These are phyloP conservation scores for Caenorhabditis sp. DNA, from an alignment of 2,888 invertebrate genomes.

Conservation along the genomic window DNA sequence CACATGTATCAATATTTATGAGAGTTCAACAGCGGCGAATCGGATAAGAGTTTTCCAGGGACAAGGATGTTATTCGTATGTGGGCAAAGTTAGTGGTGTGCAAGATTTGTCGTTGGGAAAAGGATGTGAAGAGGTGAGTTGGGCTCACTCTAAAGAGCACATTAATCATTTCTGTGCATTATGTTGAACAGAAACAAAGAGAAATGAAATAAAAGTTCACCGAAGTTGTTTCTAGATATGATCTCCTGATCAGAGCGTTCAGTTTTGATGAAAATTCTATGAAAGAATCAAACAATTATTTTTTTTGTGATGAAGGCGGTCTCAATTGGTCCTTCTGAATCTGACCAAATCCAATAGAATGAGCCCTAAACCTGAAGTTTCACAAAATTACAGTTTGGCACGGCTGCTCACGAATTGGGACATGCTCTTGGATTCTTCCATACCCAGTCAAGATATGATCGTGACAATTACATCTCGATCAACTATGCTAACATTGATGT, in stretches of 20 bases:
- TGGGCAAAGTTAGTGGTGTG: constrained; percentile 56
- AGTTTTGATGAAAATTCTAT: too few relatives aligned
- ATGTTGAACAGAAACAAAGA: not conserved
- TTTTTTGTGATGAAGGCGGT: too few relatives aligned
- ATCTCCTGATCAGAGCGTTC: too few relatives aligned
- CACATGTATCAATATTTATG: constrained; percentile 61
- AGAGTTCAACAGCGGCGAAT: constrained; percentile 46
- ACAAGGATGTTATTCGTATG: constrained; percentile 61
- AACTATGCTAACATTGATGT: constrained; percentile 41
- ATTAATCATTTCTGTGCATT: too few relatives aligned
- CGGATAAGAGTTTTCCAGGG: constrained; percentile 40
- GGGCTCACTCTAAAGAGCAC: too few relatives aligned
- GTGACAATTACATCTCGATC: constrained; percentile 35
- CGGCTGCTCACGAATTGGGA: constrained; percentile 57
- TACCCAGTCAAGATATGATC: constrained; percentile 47
- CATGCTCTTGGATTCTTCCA: constrained; percentile 67
- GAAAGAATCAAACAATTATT: too few relatives aligned
- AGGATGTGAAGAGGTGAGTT: constrained; percentile 56
- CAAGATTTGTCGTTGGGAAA: constrained; percentile 67
- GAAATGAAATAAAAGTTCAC: not conserved
- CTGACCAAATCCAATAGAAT: too few relatives aligned
- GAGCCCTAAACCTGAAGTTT: not conserved
- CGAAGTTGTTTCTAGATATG: too few relatives aligned
- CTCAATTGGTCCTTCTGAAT: too few relatives aligned
- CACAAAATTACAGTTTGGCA: constrained; percentile 29